These are phyloP conservation scores for Cacatua alba DNA, from an alignment of 2,113 vertebrate genomes.

Conservation along the genomic window DNA sequence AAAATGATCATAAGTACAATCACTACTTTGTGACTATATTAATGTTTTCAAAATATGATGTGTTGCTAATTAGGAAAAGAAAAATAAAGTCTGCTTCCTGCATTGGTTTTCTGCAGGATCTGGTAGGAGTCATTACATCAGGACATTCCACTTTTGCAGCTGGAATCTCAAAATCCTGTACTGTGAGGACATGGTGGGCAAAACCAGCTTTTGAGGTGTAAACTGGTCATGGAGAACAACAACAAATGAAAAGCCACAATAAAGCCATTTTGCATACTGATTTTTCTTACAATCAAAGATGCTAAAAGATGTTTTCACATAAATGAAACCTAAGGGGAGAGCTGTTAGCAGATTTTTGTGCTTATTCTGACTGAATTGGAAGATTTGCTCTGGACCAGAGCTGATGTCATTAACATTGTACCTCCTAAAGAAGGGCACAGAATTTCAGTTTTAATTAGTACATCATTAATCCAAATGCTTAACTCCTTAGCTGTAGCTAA, in stretches of 20 bases:
- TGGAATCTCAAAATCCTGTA: not conserved
- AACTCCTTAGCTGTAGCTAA: not conserved
- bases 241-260: not conserved
- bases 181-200: not conserved
- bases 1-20: not conserved
- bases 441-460: conserved; percentile 24
- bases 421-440: not conserved
- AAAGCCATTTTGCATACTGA: not conserved
- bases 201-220: not conserved
- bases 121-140: not conserved
- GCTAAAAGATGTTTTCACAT: not conserved
- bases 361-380: not conserved
- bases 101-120: not conserved
- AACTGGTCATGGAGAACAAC: not conserved
- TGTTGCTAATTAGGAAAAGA: not conserved
- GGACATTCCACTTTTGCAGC: not conserved
- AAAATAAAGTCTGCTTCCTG: not conserved
- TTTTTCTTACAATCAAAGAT: not conserved
- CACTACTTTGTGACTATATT: not conserved
- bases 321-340: not conserved
- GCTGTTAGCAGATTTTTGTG: not conserved
- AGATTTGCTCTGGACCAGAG: not conserved
- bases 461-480: not conserved
- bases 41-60: not conserved
- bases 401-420: not conserved